Conservation (phyloP, 2,797 vertebrate species). For the Sebastiscus albofasciatus region DNA sequence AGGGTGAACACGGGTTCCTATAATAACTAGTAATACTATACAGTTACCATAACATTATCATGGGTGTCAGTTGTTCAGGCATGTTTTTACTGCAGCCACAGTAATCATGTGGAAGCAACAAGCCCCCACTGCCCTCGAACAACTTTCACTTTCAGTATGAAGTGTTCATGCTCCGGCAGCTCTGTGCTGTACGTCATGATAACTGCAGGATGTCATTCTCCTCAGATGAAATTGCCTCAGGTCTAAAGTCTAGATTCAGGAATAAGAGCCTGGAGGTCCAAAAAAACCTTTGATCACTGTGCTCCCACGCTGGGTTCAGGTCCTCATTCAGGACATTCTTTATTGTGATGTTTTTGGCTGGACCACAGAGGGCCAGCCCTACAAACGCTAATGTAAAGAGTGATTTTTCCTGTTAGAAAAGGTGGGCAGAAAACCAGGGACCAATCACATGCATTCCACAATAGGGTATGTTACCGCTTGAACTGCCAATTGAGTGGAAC, state of each 20-base stretch:
- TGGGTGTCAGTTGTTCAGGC: not conserved
- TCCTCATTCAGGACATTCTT: not conserved
- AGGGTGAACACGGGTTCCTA: not conserved
- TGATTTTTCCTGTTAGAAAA: too few species aligned
- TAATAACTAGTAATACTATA: not conserved
- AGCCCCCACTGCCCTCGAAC: not conserved
- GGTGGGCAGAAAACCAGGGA: too few species aligned
- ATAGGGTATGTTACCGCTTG: too few species aligned
- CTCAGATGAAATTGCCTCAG: not conserved
- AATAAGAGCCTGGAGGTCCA: not conserved
- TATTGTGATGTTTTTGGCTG: not conserved
- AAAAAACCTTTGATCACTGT: not conserved
- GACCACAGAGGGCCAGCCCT: too few species aligned
- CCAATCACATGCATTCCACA: too few species aligned
- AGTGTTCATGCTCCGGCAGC: slow-evolving; percentile 1
- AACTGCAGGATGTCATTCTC: slow-evolving; percentile 8
- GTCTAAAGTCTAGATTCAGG: not conserved
- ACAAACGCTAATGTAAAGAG: too few species aligned
- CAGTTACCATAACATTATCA: not conserved
- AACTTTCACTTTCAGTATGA: not conserved
- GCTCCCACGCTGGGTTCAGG: not conserved
- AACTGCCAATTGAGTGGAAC: too few species aligned
- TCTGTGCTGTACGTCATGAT: not conserved
- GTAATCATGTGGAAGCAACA: not conserved
- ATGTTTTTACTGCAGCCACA: not conserved